Percentiles rank a stretch among this genome's conserved stretches.
Conservation (phyloP, 2,797 vertebrate genomes). For the Leuciscus waleckii region DNA sequence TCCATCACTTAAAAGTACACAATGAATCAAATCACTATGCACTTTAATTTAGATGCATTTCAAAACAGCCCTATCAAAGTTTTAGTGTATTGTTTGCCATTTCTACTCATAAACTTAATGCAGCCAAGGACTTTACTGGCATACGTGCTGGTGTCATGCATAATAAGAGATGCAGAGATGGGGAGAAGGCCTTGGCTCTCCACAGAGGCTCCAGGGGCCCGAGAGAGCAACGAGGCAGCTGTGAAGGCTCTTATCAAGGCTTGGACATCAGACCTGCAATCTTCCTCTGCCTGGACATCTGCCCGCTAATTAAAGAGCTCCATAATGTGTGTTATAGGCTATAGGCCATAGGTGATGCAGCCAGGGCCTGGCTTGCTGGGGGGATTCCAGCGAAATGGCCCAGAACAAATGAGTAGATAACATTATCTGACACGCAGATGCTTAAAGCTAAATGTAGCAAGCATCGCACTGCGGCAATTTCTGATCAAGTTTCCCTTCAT, state of each 20-base stretch:
- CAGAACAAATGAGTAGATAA: slow-evolving; percentile 1
- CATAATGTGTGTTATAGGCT: slow-evolving; percentile 13
- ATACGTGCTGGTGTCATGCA: slow-evolving; percentile 34
- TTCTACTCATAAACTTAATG: slow-evolving; percentile 16
- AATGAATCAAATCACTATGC: slow-evolving; percentile 52
- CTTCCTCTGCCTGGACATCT: slow-evolving; percentile 45
- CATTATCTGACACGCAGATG: slow-evolving; percentile 5
- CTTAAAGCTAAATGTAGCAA: slow-evolving; percentile 4
- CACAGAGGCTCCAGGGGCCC: slow-evolving; percentile 16
- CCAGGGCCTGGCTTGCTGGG: neutral
- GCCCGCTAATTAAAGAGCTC: slow-evolving; percentile 57
- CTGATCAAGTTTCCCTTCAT: neutral
- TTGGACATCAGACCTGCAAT: slow-evolving; percentile 35
- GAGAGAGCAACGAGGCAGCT: slow-evolving; percentile 31
- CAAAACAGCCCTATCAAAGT: slow-evolving; percentile 43
- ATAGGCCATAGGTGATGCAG: neutral
- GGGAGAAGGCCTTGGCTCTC: slow-evolving; percentile 10
- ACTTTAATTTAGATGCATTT: slow-evolving; percentile 48
- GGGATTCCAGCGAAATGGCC: neutral
- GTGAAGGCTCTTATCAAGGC: slow-evolving; percentile 57
- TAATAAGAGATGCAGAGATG: slow-evolving; percentile 10
- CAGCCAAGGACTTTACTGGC: slow-evolving; percentile 24
- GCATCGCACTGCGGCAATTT: neutral
- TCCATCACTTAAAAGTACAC: slow-evolving; percentile 38
- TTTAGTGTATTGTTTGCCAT: slow-evolving; percentile 27